Evolutionary conservation across 2,888 invertebrate genomes (phyloP), one percentile per base, ranked within the genome.

Genomic region (Bombylius major): DNA sequence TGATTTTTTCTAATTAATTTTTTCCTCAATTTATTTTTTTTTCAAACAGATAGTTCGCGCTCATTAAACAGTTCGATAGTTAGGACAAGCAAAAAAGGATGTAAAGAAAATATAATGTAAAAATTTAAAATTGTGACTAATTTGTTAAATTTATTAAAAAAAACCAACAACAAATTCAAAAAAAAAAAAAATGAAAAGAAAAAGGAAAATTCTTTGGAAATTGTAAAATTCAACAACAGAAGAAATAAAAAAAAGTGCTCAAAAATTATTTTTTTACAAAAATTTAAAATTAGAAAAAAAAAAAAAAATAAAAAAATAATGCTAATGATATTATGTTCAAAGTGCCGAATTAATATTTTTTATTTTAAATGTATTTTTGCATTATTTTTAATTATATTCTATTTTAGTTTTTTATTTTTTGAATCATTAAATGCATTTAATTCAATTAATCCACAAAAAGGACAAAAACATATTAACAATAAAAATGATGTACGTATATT

Each of bases 391-490:
- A 69, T 70, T 50, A 61, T 70, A 50, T 71, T 71, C 56, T 72
- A 72, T 59, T 70, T 72, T 61, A 66, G 65, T 50, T 72, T 72
- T 56, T 63, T 72, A 13, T 72, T 71, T 59, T 70, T 72, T 5
- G 71, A 72, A 57, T 72, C 72, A 13, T 62, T 71, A 49, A 69
- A 71, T 62, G 72, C 72, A n/a, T 70, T 69, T 53, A 70, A 72
- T 61, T 5, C 39, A 42, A 42, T 42, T 42, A 7, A 42, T 11
- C 23, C 23, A 23, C 23, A 23, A 23, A 23, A 23, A 23, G 23
- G 23, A 23, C 1, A 23, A 23, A 23, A 23, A 23, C 23, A 23
- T 23, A 33, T 32, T 33, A 51, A 14, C 45, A 53, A 23, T 23
- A 23, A 23, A 23, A 3, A 23, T 23, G 23, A 23, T 23, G 23